Evolutionary conservation across 2,797 vertebrate species (phyloP), one percentile per base, ranked within the genome.

Genomic region (Petrocephalus schoutedeni): DNA sequence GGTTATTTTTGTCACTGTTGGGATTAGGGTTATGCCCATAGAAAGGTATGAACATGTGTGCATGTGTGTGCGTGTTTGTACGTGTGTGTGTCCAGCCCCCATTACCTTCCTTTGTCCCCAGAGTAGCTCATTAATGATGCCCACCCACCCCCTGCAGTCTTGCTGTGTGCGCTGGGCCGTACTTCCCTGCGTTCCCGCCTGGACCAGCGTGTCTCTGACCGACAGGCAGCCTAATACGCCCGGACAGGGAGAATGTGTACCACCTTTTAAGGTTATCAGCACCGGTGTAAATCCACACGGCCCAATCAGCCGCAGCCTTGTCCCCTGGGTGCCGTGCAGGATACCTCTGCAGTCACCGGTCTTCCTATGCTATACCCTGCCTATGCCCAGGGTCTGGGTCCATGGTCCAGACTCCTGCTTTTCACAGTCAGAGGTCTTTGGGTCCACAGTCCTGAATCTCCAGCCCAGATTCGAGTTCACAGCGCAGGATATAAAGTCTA

Each of bases 341-440:
- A 21, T 83, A 4, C 49, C 77, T 83, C 41, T 83, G 80, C 21
- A 23, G 80, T 45, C 49, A 83, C 45, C 21, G 3, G 49, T 12
- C 80, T 21, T n/a, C 23, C 45, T 19, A n/a, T 21, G 1, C 49
- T 16, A 53, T 10, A 28, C 67, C 2, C 41, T 77, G 80, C 54
- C 49, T 82, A 41, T 89, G 87, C 90, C 32, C 92, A 92, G 7
- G 16, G 61, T 84, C 87, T 90, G 87, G 92, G 88, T 91, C 93
- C 92, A 91, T 93, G 93, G 92, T 91, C 89, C 89, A 36, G 21
- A 32, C 91, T 93, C 92, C 95, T 91, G 90, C 90, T 93, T 92
- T 54, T 93, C 90, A 91, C 90, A 91, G 91, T 92, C 91, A 74
- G 28, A 59, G 16, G 36, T 45, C 71, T 36, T 77, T 2, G 71